phyloP scores from a whole-genome alignment of 23 tunicate genomes.

The Trididemnum nubilum region DNA sequence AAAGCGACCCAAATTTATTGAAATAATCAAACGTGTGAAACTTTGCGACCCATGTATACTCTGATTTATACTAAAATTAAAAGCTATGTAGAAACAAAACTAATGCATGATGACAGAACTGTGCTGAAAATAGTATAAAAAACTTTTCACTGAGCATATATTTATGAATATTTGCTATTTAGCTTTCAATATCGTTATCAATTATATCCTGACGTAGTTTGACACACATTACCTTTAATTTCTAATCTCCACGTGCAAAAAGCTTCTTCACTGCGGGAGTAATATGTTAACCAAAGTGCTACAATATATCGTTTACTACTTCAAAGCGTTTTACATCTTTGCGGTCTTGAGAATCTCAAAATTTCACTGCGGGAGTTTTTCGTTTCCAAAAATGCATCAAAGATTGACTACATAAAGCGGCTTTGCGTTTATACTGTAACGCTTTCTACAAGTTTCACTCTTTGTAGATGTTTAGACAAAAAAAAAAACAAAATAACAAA shows the following conservation, averaged over 20 bases:
- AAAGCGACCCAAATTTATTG: too few relatives aligned
- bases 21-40: too few relatives aligned
- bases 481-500: too few relatives aligned
- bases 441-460: slow-evolving; percentile 12
- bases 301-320: slow-evolving; percentile 4
- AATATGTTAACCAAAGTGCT: slow-evolving; percentile 1
- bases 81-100: too few relatives aligned
- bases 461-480: slow-evolving; percentile 8
- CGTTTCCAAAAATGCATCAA: slow-evolving; percentile 10
- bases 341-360: slow-evolving; percentile 3
- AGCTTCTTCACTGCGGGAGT: slow-evolving; percentile 16
- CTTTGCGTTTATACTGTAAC: background rate
- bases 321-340: slow-evolving; percentile 8
- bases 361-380: slow-evolving; percentile 16
- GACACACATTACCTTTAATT: slow-evolving; percentile 8
- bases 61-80: too few relatives aligned
- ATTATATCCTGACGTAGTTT: background rate
- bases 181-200: slow-evolving; percentile 20
- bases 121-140: too few relatives aligned
- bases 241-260: slow-evolving; percentile 3
- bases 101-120: too few relatives aligned
- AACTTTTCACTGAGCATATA: too few relatives aligned
- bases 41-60: too few relatives aligned
- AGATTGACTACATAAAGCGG: slow-evolving; percentile 2
- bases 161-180: slow-evolving; percentile 18